Evolutionary conservation across 2,113 vertebrate genomes (phyloP).

Genomic region (Craseonycteris thonglongyai): DNA sequence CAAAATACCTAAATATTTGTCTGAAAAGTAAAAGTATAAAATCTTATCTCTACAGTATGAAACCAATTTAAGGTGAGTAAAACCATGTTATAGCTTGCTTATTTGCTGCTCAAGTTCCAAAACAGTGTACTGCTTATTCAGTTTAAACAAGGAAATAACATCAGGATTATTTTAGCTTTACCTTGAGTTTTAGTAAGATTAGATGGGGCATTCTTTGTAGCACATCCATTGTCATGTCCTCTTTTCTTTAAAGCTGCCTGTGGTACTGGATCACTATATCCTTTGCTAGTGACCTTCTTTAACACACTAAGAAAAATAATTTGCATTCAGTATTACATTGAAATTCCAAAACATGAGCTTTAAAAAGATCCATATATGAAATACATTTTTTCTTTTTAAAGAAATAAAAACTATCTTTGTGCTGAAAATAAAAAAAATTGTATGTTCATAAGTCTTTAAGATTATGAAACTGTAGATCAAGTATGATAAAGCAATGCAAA

Average conservation of each 20-base stretch:
- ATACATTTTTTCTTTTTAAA: conserved; percentile 7
- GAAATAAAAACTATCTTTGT: neutral
- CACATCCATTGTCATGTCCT: conserved; percentile 65
- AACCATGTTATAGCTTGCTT: conserved; percentile 8
- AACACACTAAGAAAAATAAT: conserved; percentile 78
- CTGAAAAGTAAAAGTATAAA: conserved; percentile 15
- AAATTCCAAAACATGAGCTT: conserved; percentile 22
- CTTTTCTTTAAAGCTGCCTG: conserved; percentile 80
- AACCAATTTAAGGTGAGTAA: neutral
- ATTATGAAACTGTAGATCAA: conserved; percentile 29
- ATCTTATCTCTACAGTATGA: neutral
- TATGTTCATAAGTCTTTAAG: neutral
- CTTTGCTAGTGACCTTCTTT: conserved; percentile 81
- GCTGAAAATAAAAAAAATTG: conserved; percentile 34
- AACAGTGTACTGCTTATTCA: neutral
- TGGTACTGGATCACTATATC: conserved; percentile 76
- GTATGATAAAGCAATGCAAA: conserved; percentile 40
- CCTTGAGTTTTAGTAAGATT: conserved; percentile 82
- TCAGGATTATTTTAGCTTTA: conserved; percentile 69
- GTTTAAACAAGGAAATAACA: neutral
- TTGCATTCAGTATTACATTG: conserved; percentile 43
- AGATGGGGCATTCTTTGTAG: conserved; percentile 76
- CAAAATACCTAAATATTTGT: neutral
- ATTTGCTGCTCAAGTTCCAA: neutral
- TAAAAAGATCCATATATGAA: neutral